Conservation (phyloP, 2,797 vertebrate genomes). For the Neosilurus hyrtlii region DNA sequence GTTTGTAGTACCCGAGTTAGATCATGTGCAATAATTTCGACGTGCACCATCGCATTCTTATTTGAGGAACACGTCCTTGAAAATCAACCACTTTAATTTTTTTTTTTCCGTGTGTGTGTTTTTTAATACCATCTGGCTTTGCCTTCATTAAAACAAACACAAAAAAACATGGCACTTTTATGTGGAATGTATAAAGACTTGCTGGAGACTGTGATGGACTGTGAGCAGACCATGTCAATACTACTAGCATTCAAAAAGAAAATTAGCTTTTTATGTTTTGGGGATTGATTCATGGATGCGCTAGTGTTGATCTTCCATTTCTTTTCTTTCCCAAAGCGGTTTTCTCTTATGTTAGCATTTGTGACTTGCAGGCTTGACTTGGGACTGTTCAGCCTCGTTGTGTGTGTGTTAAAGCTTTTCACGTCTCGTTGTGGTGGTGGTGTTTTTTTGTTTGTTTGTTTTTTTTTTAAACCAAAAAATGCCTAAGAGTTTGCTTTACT, state of each 20-base stretch:
- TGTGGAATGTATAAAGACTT: constrained; percentile 72
- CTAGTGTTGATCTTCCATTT: constrained; percentile 23
- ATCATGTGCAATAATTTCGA: constrained; percentile 77
- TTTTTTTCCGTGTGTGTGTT: background rate
- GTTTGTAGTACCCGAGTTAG: constrained; percentile 46
- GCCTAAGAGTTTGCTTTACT: constrained; percentile 13
- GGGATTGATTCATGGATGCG: background rate
- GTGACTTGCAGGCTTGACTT: constrained; percentile 21
- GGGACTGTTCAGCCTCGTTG: constrained; percentile 18
- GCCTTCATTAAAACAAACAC: constrained; percentile 39
- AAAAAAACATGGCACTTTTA: constrained; percentile 62
- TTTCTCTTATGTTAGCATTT: constrained; percentile 5
- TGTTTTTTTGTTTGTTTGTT: background rate
- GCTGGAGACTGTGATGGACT: constrained; percentile 72
- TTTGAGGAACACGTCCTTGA: constrained; percentile 63
- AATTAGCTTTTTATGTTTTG: background rate
- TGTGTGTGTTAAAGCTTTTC: constrained; percentile 1
- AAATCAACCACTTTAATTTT: constrained; percentile 21
- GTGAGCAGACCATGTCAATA: constrained; percentile 40
- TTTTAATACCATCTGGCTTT: constrained; percentile 42
- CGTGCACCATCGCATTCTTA: constrained; percentile 74
- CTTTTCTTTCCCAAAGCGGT: constrained; percentile 32
- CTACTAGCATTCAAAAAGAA: constrained; percentile 25
- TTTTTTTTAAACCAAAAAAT: background rate
- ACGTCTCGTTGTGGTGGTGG: background rate